Evolutionary conservation across 2,113 vertebrate genomes (phyloP).

Genomic region (Empidonax traillii): DNA sequence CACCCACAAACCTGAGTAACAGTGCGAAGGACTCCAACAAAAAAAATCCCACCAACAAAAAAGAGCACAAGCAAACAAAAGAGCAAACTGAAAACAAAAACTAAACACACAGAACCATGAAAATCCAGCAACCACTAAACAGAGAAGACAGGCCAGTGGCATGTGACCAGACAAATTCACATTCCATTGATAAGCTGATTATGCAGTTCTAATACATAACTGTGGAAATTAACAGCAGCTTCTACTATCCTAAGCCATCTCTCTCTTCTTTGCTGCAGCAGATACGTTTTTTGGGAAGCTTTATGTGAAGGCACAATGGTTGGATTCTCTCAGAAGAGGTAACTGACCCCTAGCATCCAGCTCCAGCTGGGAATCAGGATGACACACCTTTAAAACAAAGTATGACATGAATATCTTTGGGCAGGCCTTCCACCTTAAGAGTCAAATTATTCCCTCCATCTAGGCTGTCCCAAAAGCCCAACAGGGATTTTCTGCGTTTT

Average conservation of each 20-base stretch:
- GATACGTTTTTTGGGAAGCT: not conserved
- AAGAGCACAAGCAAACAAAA: not conserved
- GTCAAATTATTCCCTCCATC: not conserved
- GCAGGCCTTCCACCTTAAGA: not conserved
- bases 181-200: not conserved
- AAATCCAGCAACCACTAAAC: not conserved
- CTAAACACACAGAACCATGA: not conserved
- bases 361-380: not conserved
- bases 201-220: not conserved
- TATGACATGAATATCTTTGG: not conserved
- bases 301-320: not conserved
- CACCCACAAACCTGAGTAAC: not conserved
- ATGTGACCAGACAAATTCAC: not conserved
- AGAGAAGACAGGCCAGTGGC: not conserved
- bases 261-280: not conserved
- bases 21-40: not conserved
- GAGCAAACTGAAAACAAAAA: not conserved
- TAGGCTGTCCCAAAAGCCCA: constrained; percentile 10
- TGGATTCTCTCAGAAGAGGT: not conserved
- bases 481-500: not conserved
- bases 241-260: not conserved
- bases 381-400: not conserved
- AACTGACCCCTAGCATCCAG: not conserved
- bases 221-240: not conserved
- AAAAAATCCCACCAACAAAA: not conserved